Percentiles rank a stretch among this genome's conserved stretches.
Evolutionary conservation across 2,113 vertebrate genomes (phyloP).

Genomic region (Grammomys dolichurus): DNA sequence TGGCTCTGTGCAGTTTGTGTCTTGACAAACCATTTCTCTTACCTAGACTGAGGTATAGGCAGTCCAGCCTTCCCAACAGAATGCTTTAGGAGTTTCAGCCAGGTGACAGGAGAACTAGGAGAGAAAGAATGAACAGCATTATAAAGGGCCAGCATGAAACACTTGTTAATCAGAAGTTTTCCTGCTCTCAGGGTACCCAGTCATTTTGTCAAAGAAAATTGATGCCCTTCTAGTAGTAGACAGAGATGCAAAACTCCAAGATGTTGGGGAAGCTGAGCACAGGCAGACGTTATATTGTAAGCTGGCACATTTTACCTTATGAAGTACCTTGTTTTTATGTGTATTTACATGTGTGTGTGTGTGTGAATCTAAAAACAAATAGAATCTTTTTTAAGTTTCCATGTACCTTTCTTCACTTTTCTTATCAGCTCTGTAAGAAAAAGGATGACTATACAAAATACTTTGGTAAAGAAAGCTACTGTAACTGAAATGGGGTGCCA

Average conservation of each 20-base stretch:
- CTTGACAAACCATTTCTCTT: background rate
- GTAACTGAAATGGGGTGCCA: background rate
- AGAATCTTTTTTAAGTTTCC: background rate
- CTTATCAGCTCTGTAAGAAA: background rate
- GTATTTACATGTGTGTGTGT: background rate
- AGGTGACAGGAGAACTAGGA: background rate
- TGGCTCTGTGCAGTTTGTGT: background rate
- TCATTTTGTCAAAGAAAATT: background rate
- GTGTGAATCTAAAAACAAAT: background rate
- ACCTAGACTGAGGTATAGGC: background rate
- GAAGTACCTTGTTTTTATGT: background rate
- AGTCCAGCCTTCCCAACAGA: background rate
- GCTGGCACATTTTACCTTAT: background rate
- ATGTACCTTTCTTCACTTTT: background rate
- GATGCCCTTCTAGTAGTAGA: background rate
- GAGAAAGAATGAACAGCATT: background rate
- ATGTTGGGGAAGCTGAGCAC: accelerated
- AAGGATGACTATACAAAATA: background rate
- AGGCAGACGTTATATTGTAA: background rate
- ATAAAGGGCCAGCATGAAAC: background rate
- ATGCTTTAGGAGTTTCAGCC: background rate
- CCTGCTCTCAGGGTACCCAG: background rate
- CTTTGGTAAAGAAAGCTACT: background rate
- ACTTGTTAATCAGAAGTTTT: background rate
- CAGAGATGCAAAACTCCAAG: background rate